Evolutionary conservation across 92 coral and sea anemone genomes (phyloP), one percentile per base, ranked within the genome.

Genomic region (Bergia sp.): DNA sequence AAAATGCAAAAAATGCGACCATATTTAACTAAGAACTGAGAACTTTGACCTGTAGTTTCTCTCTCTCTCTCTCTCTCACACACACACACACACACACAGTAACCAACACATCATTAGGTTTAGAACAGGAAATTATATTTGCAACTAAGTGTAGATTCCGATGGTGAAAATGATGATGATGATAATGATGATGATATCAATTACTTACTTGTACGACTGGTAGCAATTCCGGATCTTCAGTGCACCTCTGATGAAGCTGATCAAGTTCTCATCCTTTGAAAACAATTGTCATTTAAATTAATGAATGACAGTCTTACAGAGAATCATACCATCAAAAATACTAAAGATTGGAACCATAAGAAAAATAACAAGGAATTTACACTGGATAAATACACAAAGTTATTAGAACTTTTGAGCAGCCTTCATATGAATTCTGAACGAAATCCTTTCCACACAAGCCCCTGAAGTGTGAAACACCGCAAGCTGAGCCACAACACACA

Each of bases 191-290:
- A 5, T 37, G 77, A 37, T 43, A 37, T 76, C 3, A 71, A 20
- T 40, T 21, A 77, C 92, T 83, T 86, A 95, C 98, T 90, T 95
- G 83, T 95, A 95, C 0, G 98, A 88, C 73, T 93, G 93, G 90
- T 95, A 93, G 23, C 96, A 90, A 21, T 91, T 88, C 72, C 96
- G 92, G 79, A 95, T 95, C 80, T 93, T 95, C 47, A 95, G 96
- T 49, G 96, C 98, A 74, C 98, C 98, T 80, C 87, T 85, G 37
- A 95, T 95, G 81, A 95, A 95, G 85, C 98, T 95, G 89, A 95
- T 93, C 37, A 95, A 90, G 81, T 95, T 95, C 88, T 95, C 98
- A 92, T 95, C 98, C 98, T 95, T 49, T 21, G 74, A 80, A 55
- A 79, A 38, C 49, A 6, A 41, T 40, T 43, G 21, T 16, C 23